These are phyloP conservation scores for Drosophila athabasca DNA, from an alignment of 1,140 invertebrate species.

Conservation along the genomic window DNA sequence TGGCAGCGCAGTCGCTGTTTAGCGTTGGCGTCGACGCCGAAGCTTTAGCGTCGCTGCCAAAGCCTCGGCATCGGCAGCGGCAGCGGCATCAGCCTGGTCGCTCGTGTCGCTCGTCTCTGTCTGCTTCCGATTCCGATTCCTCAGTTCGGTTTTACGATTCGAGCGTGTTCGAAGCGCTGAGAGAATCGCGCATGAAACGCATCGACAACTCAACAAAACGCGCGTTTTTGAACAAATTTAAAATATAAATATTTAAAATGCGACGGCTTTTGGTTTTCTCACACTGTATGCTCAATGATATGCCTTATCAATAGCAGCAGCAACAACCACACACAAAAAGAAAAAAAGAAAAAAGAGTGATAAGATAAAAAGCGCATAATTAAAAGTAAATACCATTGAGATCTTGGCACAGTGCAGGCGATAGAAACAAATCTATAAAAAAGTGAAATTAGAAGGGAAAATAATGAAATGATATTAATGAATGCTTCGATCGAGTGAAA, in stretches of 20 bases:
- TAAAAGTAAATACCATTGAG: constrained; percentile 45
- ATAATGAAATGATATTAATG: constrained; percentile 7
- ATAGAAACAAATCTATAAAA: constrained; percentile 29
- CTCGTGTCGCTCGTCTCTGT: constrained; percentile 16
- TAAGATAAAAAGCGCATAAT: constrained; percentile 61
- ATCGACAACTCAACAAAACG: constrained; percentile 14
- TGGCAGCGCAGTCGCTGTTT: constrained; percentile 14
- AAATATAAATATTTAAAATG: constrained; percentile 27
- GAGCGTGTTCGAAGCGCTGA: constrained; percentile 54
- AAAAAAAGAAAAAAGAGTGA: constrained; percentile 18
- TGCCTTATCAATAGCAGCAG: constrained; percentile 19
- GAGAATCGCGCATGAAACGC: constrained; percentile 41
- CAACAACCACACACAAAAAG: constrained; percentile 15
- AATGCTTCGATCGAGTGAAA: constrained; percentile 9
- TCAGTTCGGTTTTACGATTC: constrained; percentile 74
- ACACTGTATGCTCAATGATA: constrained; percentile 26
- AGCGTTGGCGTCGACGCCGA: constrained; percentile 4
- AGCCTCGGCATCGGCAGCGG: constrained; percentile 10
- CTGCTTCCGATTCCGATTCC: constrained; percentile 22
- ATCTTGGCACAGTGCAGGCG: constrained; percentile 24
- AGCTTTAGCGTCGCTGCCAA: constrained; percentile 16
- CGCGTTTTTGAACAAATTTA: constrained; percentile 33
- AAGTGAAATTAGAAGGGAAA: constrained; percentile 34
- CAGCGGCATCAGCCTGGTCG: no score
- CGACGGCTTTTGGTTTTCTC: constrained; percentile 31